Evolutionary conservation across 2,888 invertebrate species (phyloP).

Genomic region (Caenorhabditis panamensis): DNA sequence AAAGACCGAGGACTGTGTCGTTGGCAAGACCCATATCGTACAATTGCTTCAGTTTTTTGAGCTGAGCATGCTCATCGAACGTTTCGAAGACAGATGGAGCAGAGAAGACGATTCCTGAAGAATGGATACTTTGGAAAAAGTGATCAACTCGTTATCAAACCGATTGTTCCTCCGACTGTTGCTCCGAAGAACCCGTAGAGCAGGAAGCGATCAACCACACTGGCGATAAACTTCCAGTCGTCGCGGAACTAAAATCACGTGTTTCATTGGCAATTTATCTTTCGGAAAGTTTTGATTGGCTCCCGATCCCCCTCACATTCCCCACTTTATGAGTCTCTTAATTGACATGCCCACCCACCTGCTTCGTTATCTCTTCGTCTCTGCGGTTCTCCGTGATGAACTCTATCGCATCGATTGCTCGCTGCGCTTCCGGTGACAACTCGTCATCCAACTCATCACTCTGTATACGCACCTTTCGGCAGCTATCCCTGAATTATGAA

Average conservation of each 20-base stretch:
- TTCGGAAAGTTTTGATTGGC: background rate
- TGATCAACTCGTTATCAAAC: conserved; percentile 10
- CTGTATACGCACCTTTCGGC: conserved; percentile 63
- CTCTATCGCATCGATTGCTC: conserved; percentile 79
- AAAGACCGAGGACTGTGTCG: conserved; percentile 52
- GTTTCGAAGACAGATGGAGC: conserved; percentile 82
- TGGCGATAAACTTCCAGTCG: conserved; percentile 84
- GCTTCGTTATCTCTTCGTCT: conserved; percentile 79
- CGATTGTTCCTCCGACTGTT: conserved; percentile 69
- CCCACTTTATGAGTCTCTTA: background rate
- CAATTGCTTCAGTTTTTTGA: conserved; percentile 61
- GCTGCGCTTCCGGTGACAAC: conserved; percentile 67
- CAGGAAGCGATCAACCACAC: conserved; percentile 83
- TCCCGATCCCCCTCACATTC: background rate
- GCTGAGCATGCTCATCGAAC: conserved; percentile 78
- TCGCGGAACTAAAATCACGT: conserved; percentile 82
- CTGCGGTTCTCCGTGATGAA: conserved; percentile 81
- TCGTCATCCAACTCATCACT: conserved; percentile 58
- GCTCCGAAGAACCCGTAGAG: conserved; percentile 83
- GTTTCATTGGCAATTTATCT: background rate
- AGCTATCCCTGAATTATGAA: conserved; percentile 56
- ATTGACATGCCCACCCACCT: conserved; percentile 63
- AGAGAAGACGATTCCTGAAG: conserved; percentile 81
- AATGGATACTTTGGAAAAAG: conserved; percentile 77
- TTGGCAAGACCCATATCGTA: conserved; percentile 67